Evolutionary conservation across 2,888 invertebrate species (phyloP).

Genomic region (Philereme vetulata): DNA sequence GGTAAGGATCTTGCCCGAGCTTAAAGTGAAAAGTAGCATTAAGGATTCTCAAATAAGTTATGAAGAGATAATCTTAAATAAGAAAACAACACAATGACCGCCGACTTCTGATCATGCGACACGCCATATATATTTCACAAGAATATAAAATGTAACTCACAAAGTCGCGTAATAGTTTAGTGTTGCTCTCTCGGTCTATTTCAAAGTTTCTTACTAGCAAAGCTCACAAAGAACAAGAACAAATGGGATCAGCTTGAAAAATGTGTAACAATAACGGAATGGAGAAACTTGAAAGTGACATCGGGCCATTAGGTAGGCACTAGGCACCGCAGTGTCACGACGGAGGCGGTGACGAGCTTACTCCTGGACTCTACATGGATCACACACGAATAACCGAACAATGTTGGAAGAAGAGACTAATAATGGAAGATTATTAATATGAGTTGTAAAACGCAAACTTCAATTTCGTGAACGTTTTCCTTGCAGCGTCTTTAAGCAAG

Average conservation of each 20-base stretch:
- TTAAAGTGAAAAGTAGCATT: conserved; percentile 8
- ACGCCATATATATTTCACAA: conserved; percentile 36
- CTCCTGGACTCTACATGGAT: conserved; percentile 5
- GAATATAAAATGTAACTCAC: conserved; percentile 39
- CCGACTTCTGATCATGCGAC: conserved; percentile 23
- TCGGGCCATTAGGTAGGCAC: conserved; percentile 62
- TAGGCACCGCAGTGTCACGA: conserved; percentile 48
- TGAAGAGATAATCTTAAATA: conserved; percentile 9
- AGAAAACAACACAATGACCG: conserved; percentile 17
- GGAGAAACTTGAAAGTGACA: conserved; percentile 69
- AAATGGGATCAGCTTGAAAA: conserved; percentile 70
- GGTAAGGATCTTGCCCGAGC: neutral
- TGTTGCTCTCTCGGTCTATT: conserved; percentile 54
- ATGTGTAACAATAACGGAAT: conserved; percentile 71
- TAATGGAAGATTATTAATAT: too few species aligned
- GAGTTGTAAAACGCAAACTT: too few species aligned
- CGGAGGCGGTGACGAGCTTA: conserved; percentile 15
- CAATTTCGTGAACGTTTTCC: too few species aligned
- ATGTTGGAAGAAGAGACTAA: too few species aligned
- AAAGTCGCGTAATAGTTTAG: conserved; percentile 45
- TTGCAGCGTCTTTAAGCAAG: too few species aligned
- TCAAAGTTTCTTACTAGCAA: conserved; percentile 53
- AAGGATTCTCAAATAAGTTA: conserved; percentile 9
- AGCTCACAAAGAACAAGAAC: conserved; percentile 57
- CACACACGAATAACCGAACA: neutral